These are phyloP conservation scores for Agriotes lineatus DNA, from an alignment of 2,888 invertebrate species.

Conservation along the genomic window DNA sequence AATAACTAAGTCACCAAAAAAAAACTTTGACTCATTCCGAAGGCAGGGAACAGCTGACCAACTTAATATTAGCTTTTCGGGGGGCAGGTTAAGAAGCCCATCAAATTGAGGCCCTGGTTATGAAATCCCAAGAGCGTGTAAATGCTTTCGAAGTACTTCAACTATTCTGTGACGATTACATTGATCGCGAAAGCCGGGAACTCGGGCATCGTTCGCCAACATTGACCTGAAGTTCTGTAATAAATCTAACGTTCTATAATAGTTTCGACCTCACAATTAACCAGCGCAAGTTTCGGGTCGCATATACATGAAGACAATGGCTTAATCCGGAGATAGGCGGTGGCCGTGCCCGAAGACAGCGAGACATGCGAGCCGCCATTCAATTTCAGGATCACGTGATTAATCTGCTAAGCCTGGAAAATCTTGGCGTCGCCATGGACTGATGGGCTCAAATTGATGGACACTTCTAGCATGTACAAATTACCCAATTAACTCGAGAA, in stretches of 20 bases:
- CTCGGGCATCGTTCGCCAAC: neutral
- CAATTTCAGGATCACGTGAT: conserved; percentile 33
- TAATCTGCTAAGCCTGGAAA: conserved; percentile 30
- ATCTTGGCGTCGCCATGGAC: conserved; percentile 20
- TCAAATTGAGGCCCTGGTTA: too few relatives aligned
- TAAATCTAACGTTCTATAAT: conserved; percentile 28
- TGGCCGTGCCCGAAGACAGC: conserved; percentile 22
- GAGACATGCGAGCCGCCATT: conserved; percentile 27
- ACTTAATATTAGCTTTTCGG: too few relatives aligned
- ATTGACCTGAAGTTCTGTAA: conserved; percentile 19
- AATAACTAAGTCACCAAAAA: too few relatives aligned
- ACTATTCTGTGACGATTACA: neutral
- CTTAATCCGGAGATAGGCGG: conserved; percentile 25
- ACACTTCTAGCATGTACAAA: conserved; percentile 31
- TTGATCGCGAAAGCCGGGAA: neutral
- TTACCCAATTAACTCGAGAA: conserved; percentile 17
- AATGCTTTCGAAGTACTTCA: neutral
- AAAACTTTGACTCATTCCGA: too few relatives aligned
- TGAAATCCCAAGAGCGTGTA: too few relatives aligned
- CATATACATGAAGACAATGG: conserved; percentile 29
- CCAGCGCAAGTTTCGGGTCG: conserved; percentile 20
- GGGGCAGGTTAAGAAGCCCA: too few relatives aligned
- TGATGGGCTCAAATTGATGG: conserved; percentile 32
- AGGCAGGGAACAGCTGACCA: too few relatives aligned
- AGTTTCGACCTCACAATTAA: conserved; percentile 29